Percentiles rank a stretch among this genome's conserved stretches.
These are phyloP conservation scores for Anolis apletophallus DNA, from an alignment of 2,797 vertebrate species.

Conservation along the genomic window DNA sequence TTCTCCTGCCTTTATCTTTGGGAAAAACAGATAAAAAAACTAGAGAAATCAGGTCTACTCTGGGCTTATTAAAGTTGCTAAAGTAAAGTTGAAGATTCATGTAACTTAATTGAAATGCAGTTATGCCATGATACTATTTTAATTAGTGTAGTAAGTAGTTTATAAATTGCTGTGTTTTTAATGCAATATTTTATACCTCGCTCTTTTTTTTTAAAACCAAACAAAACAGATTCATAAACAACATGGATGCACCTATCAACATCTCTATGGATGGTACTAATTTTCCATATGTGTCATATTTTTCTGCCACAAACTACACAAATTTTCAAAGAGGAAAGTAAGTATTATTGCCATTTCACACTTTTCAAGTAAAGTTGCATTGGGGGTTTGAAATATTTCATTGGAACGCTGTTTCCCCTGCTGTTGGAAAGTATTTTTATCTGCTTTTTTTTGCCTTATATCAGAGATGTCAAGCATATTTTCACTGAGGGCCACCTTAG, in stretches of 20 bases:
- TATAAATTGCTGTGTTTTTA: not conserved
- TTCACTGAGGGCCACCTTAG: too few relatives aligned
- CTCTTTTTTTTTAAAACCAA: slow-evolving; percentile 47
- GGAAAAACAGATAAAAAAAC: not conserved
- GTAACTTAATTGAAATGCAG: not conserved
- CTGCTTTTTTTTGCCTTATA: not conserved
- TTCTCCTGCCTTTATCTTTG: too few relatives aligned
- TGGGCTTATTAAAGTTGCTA: not conserved
- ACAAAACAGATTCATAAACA: slow-evolving; percentile 88
- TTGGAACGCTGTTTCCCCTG: not conserved
- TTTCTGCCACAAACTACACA: slow-evolving; percentile 76
- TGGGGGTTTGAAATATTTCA: not conserved
- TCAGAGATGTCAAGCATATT: too few relatives aligned
- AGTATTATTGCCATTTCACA: slow-evolving; percentile 62
- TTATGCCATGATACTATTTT: not conserved
- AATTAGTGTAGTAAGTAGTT: not conserved
- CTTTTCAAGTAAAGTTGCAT: not conserved
- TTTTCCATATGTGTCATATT: slow-evolving; percentile 55
- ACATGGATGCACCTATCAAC: slow-evolving; percentile 62
- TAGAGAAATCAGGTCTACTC: not conserved
- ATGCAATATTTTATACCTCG: not conserved
- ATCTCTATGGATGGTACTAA: slow-evolving; percentile 50
- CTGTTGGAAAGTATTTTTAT: not conserved
- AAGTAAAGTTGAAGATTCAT: not conserved
- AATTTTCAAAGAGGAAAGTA: slow-evolving; percentile 80